Evolutionary conservation across 2,888 invertebrate species (phyloP).

Genomic region (Emmelina monodactyla): DNA sequence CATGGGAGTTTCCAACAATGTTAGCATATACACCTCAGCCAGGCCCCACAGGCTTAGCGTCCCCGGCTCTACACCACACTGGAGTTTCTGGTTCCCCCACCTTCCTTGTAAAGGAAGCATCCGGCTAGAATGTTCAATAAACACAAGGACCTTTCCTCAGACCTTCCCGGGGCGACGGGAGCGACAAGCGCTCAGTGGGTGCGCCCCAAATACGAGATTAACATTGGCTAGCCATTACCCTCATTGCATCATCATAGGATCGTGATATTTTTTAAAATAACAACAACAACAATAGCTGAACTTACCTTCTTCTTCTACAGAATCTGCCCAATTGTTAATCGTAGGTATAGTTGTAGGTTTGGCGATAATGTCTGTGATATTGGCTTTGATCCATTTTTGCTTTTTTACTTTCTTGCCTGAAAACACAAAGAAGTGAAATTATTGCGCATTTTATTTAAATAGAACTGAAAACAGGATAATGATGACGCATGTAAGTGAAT

Average conservation of each 20-base stretch:
- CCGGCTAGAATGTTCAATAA: conserved; percentile 72
- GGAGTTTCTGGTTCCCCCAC: conserved; percentile 78
- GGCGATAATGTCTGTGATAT: conserved; percentile 82
- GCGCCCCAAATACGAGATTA: conserved; percentile 80
- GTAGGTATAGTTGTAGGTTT: conserved; percentile 70
- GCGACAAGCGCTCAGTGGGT: conserved; percentile 71
- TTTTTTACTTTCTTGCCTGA: conserved; percentile 86
- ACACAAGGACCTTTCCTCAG: conserved; percentile 72
- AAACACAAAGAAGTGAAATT: background rate
- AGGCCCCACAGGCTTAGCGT: conserved; percentile 49
- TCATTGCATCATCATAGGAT: conserved; percentile 50
- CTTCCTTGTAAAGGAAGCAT: conserved; percentile 70
- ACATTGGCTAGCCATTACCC: conserved; percentile 69
- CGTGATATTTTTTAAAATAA: background rate
- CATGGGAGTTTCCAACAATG: conserved; percentile 74
- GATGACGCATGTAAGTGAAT: conserved; percentile 58
- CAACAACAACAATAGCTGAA: conserved; percentile 13
- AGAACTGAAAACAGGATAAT: conserved; percentile 24
- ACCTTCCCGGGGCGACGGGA: conserved; percentile 77
- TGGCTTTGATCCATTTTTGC: conserved; percentile 83
- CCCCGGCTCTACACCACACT: conserved; percentile 54
- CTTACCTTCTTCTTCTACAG: conserved; percentile 83
- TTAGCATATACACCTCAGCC: conserved; percentile 48
- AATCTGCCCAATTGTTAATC: conserved; percentile 79
- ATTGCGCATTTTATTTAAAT: background rate